Base-by-base conservation (phyloP, 2,113 vertebrate species). In the Crotalus helleri region DNA sequence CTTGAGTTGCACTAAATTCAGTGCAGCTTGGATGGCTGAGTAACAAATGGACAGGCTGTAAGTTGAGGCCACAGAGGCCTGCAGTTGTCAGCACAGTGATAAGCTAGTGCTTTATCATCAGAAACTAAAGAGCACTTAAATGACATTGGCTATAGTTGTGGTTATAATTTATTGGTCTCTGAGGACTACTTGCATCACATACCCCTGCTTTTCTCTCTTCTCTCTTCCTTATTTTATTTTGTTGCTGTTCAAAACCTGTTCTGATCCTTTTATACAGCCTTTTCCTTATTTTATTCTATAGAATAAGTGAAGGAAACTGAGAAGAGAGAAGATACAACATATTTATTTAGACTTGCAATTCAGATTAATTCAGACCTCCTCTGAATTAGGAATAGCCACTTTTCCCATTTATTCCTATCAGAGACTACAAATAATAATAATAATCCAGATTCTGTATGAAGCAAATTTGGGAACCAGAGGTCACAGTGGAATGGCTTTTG, bases 71-170 rank as follows among this genome's bases (percentile, higher is more conserved):
- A 95, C 39, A 90, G 94, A 93, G 95, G 85, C 92, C 95, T 95
- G 94, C 89, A 58, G 90, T 92, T 97, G 96, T 97, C 97, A 97
- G 92, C 94, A 64, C 54, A 87, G 91, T 85, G 94, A 95, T 95
- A 95, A 96, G 92, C 89, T 55, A 86, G 89, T 64, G 55, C 94
- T 97, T 96, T 96, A 96, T 97, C 95, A 96, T 96, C 95, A 96
- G 96, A 97, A 97, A 96, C 91, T 91, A 95, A 97, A 96, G 90
- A 96, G 94, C 94, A 94, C 95, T 97, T 96, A 98, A 96, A 96
- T 93, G 94, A 95, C 95, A 93, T 94, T 90, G 91, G 94, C 94
- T 95, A 87, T 86, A 94, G 91, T 91, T 94, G 92, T 33, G 85
- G 92, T 61, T 93, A 94, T 96, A 96, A 97, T 95, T 97, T 96